These are phyloP conservation scores for Anthopleura sola DNA, from an alignment of 64 coral and sea anemone species.

Conservation along the genomic window DNA sequence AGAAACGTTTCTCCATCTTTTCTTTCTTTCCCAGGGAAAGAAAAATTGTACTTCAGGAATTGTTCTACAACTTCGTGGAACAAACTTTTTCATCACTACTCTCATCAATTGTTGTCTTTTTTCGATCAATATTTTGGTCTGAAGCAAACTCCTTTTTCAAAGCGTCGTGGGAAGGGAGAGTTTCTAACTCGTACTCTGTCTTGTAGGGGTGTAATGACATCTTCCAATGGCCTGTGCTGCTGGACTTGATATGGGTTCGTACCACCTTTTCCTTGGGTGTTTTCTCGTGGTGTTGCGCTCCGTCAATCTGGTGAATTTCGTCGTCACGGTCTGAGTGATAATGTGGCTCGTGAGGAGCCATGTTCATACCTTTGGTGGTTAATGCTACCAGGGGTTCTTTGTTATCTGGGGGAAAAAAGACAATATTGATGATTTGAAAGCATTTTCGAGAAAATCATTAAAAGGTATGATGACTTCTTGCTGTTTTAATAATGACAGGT, in stretches of 20 bases:
- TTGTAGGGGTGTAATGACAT: background rate
- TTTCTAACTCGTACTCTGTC: background rate
- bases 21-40: no score
- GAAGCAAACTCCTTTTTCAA: background rate
- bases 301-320: background rate
- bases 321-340: background rate
- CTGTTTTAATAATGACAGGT: no score
- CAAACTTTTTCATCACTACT: background rate
- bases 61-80: background rate
- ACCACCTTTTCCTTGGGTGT: background rate
- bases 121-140: background rate
- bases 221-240: slow-evolving; percentile 13
- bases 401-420: background rate
- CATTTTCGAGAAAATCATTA: no score
- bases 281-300: background rate
- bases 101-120: background rate
- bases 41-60: no score
- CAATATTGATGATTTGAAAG: background rate
- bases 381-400: background rate
- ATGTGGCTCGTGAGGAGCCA: background rate
- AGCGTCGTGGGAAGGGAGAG: background rate
- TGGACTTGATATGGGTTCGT: background rate
- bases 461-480: no score
- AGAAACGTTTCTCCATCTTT: no score
- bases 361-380: background rate